A percentile compares a stretch with the other conserved stretches of the same genome.
phyloP scores from a whole-genome alignment of 2,888 invertebrate genomes.

The Oxycera nigricornis region DNA sequence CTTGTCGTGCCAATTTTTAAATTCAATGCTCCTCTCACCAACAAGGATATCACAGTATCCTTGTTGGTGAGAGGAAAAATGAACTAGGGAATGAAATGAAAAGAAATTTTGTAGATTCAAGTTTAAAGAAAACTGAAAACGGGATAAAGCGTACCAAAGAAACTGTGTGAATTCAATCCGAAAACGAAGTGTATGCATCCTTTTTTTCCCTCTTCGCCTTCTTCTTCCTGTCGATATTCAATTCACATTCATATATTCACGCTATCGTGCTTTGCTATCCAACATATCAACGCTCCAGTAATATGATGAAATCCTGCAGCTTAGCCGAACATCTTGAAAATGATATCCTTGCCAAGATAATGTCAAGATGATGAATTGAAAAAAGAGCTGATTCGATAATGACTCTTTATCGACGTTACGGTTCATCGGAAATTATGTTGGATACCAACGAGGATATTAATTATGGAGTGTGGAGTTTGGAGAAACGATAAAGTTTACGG shows the following conservation, averaged over 20 bases:
- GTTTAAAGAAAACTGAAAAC: too few species aligned
- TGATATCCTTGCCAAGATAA: background rate
- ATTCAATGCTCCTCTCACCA: too few species aligned
- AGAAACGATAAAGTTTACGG: background rate
- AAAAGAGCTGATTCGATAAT: conserved; percentile 14
- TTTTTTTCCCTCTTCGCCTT: background rate
- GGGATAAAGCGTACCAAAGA: too few species aligned
- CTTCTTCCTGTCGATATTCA: background rate
- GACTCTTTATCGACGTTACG: background rate
- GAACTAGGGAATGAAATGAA: too few species aligned
- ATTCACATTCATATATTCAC: background rate
- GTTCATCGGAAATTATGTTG: background rate
- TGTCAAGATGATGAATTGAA: background rate
- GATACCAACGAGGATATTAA: background rate
- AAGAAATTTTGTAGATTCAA: too few species aligned
- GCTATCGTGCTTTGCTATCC: too few species aligned
- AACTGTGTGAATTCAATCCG: too few species aligned
- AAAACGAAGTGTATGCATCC: too few species aligned
- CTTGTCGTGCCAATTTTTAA: too few species aligned
- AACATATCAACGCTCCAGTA: background rate
- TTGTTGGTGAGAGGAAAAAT: too few species aligned
- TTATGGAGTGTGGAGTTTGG: background rate
- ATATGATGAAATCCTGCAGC: background rate
- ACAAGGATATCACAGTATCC: too few species aligned
- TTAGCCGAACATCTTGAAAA: background rate